Evolutionary conservation across 2,888 invertebrate genomes (phyloP).

Genomic region (Nomada ruficornis): DNA sequence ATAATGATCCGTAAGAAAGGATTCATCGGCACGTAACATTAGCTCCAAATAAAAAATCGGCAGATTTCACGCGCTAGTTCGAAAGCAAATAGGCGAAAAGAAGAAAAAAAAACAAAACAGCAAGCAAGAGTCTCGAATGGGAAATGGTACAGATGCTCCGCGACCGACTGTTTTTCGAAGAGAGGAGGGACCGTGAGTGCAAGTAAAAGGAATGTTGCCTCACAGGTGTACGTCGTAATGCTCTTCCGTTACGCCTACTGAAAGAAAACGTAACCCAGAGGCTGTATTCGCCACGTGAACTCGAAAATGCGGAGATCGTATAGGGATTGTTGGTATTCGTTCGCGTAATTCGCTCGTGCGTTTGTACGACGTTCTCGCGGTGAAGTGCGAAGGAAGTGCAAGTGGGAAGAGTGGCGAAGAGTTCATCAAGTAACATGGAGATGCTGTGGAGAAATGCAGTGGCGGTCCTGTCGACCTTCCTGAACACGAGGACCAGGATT

Average conservation of each 20-base stretch:
- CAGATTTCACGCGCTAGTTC: not conserved
- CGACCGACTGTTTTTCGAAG: constrained; percentile 31
- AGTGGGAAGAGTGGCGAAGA: constrained; percentile 39
- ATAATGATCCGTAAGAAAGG: not conserved
- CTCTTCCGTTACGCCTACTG: constrained; percentile 47
- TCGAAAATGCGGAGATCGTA: constrained; percentile 58
- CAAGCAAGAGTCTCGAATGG: constrained; percentile 12
- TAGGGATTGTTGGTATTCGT: constrained; percentile 35
- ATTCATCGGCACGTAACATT: constrained; percentile 19
- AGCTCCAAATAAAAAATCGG: not conserved
- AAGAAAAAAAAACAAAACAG: not conserved
- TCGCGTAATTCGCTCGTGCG: constrained; percentile 40
- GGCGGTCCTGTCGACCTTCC: constrained; percentile 59
- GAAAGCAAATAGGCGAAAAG: not conserved
- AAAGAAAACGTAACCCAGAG: constrained; percentile 35
- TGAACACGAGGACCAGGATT: constrained; percentile 60
- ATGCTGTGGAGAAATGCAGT: constrained; percentile 55
- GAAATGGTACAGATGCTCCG: constrained; percentile 37
- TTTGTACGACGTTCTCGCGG: constrained; percentile 25
- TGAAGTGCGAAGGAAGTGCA: constrained; percentile 47
- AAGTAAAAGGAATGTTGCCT: constrained; percentile 63
- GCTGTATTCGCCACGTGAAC: constrained; percentile 49
- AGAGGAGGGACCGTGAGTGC: constrained; percentile 48
- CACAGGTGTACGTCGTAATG: constrained; percentile 63
- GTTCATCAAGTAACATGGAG: constrained; percentile 67